Percentiles rank a stretch among this genome's conserved stretches.
These are phyloP conservation scores for Triplophysa dalaica DNA, from an alignment of 2,113 vertebrate species.

Conservation along the genomic window DNA sequence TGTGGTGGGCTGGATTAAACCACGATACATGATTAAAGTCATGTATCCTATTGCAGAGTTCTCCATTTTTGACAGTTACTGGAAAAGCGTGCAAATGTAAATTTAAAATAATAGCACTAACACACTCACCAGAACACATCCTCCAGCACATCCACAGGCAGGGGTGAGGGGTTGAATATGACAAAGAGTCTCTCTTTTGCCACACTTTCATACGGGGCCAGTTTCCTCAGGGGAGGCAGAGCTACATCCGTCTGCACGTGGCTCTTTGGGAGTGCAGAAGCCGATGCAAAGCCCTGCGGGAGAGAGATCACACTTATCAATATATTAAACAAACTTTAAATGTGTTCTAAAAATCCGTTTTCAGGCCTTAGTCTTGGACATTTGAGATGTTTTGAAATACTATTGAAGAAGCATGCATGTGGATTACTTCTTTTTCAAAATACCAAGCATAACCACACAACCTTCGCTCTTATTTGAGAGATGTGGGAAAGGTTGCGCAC, in stretches of 20 bases:
- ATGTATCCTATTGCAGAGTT: background rate
- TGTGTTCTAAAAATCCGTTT: too few species aligned
- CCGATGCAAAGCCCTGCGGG: constrained; percentile 59
- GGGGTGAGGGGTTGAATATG: constrained; percentile 89
- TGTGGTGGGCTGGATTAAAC: too few species aligned
- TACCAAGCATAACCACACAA: too few species aligned
- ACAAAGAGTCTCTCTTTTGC: constrained; percentile 93
- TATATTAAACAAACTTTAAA: too few species aligned
- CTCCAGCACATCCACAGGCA: constrained; percentile 87
- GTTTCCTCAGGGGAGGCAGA: constrained; percentile 86
- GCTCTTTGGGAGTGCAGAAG: constrained; percentile 66
- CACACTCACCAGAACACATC: constrained; percentile 89
- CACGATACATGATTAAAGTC: too few species aligned
- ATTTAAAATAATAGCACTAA: background rate
- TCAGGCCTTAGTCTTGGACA: too few species aligned
- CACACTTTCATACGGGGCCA: constrained; percentile 81
- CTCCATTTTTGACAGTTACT: background rate
- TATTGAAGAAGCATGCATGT: too few species aligned
- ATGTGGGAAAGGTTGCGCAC: constrained; percentile 67
- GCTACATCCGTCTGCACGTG: constrained; percentile 87
- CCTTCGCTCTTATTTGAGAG: too few species aligned
- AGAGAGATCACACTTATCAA: background rate
- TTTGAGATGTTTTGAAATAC: too few species aligned
- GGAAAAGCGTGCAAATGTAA: background rate
- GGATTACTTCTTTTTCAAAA: too few species aligned